phyloP scores from a whole-genome alignment of 2,888 invertebrate genomes.

The Lepidochrysops patricia region DNA sequence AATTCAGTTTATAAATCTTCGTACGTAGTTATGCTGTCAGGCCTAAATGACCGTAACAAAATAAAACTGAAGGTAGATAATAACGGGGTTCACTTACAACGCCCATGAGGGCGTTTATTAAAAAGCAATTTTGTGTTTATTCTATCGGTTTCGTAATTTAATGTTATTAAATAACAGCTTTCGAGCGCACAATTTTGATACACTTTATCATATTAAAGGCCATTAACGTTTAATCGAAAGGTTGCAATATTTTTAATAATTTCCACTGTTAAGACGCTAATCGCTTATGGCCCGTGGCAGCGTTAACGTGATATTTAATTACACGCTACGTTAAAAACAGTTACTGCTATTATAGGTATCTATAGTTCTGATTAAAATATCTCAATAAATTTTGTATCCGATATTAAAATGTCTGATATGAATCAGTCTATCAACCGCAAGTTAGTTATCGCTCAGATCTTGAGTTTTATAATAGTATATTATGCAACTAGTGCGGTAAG shows the following conservation, averaged over 20 bases:
- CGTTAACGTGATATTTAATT: slow-evolving; percentile 7
- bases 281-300: slow-evolving; percentile 7
- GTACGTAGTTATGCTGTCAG: slow-evolving; percentile 25
- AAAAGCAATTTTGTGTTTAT: slow-evolving; percentile 52
- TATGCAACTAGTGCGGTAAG: no score
- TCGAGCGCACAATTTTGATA: slow-evolving; percentile 24
- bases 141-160: slow-evolving; percentile 39
- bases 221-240: slow-evolving; percentile 18
- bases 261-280: slow-evolving; percentile 4
- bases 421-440: neutral
- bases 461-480: no score
- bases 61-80: slow-evolving; percentile 33
- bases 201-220: slow-evolving; percentile 36
- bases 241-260: slow-evolving; percentile 8
- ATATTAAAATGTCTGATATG: neutral
- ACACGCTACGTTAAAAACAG: slow-evolving; percentile 6
- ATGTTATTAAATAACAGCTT: slow-evolving; percentile 43
- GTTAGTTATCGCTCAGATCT: neutral
- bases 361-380: neutral
- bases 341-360: neutral
- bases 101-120: slow-evolving; percentile 43
- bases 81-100: slow-evolving; percentile 36
- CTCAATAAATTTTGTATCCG: neutral
- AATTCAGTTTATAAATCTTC: slow-evolving; percentile 11
- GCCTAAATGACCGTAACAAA: slow-evolving; percentile 28